phyloP scores from a whole-genome alignment of 1,140 invertebrate species.

The Paraescarpia echinospica region DNA sequence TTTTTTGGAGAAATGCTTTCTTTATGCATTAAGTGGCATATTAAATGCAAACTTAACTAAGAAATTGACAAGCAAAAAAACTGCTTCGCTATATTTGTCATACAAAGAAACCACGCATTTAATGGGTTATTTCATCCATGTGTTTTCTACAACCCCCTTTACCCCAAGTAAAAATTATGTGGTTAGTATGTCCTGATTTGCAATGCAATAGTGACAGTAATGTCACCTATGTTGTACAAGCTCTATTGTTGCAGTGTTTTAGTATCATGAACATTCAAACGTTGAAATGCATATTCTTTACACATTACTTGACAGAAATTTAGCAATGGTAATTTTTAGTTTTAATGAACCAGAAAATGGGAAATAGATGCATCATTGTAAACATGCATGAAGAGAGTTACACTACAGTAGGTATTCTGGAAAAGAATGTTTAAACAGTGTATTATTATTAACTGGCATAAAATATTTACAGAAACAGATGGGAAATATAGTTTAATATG shows the following conservation, averaged over 20 bases:
- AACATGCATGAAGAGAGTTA: too few species aligned
- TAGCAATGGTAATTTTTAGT: background rate
- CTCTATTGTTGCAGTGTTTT: background rate
- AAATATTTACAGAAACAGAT: too few species aligned
- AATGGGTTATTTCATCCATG: too few species aligned
- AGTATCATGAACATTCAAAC: background rate
- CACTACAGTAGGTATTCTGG: too few species aligned
- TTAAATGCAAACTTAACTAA: background rate
- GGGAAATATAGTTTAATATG: too few species aligned
- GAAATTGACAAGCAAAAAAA: background rate
- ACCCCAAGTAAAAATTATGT: background rate
- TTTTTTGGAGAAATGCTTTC: background rate
- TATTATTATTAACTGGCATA: too few species aligned
- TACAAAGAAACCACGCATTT: background rate
- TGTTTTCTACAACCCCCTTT: background rate
- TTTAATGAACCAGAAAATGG: background rate
- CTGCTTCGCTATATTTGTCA: background rate
- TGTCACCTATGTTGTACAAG: background rate
- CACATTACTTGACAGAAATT: background rate
- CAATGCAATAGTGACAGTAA: background rate
- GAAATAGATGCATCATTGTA: background rate
- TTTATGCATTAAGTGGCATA: background rate
- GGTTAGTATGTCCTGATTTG: background rate
- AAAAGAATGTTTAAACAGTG: too few species aligned
- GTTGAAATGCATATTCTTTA: background rate